Conservation (phyloP, 1,140 invertebrate species). For the Dinothrombium tinctorium region DNA sequence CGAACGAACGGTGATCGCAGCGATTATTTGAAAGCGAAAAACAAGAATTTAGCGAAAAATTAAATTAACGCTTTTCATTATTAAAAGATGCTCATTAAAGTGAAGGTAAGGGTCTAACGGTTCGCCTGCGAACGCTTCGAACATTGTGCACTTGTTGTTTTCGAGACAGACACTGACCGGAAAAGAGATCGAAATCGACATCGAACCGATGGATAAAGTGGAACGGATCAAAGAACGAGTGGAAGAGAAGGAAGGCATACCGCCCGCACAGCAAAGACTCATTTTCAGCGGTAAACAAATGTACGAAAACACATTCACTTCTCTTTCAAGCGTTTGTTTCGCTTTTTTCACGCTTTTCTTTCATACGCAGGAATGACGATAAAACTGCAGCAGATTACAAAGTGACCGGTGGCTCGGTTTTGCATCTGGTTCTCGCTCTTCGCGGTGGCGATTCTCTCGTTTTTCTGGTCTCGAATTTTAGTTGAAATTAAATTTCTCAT, state of each 20-base stretch:
- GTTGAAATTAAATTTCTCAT: too few relatives aligned
- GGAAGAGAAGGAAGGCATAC: slow-evolving; percentile 99
- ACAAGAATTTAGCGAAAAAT: too few relatives aligned
- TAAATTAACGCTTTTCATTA: too few relatives aligned
- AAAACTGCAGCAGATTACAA: slow-evolving; percentile 99
- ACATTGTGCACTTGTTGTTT: too few relatives aligned
- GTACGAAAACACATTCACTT: slow-evolving; percentile 29
- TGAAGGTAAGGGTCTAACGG: too few relatives aligned
- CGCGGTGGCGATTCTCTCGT: too few relatives aligned
- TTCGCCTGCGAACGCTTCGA: too few relatives aligned
- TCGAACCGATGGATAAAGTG: slow-evolving; percentile 14
- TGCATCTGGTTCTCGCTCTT: slow-evolving; percentile 92
- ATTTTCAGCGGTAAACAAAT: slow-evolving; percentile 99
- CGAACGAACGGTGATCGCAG: too few relatives aligned
- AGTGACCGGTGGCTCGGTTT: slow-evolving; percentile 95
- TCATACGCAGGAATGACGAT: slow-evolving; percentile 97
- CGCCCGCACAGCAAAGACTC: slow-evolving; percentile 90
- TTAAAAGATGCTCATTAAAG: too few relatives aligned
- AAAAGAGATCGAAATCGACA: slow-evolving; percentile 16
- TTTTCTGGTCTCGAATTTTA: too few relatives aligned
- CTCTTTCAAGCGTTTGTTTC: slow-evolving; percentile 1
- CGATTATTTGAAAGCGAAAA: too few relatives aligned
- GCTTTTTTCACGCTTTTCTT: slow-evolving; percentile 19
- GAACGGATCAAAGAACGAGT: slow-evolving; percentile 87
- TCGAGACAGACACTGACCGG: slow-evolving; percentile 11